Evolutionary conservation across 2,113 vertebrate species (phyloP), one percentile per base, ranked within the genome.

Genomic region (Lynx canadensis): DNA sequence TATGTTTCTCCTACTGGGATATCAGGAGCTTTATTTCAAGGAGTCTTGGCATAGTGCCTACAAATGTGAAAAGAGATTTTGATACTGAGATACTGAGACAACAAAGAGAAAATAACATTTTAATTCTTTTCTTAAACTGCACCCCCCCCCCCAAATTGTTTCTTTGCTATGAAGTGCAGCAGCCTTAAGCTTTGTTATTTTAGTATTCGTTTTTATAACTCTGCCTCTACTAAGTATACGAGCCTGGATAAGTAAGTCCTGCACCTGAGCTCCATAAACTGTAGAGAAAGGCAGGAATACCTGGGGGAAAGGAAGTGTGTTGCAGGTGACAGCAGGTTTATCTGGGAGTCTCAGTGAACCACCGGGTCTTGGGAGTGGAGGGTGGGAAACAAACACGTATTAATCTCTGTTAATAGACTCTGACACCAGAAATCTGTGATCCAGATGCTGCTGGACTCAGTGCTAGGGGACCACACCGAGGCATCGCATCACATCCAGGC

Each of bases 321-420:
- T 78, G 21, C 19, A 9, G 74, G 14, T 2, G 73, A 50, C 38
- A n/a, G 38, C 86, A 92, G 94, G 41, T 87, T 12, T 48, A 78
- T 33, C 31, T 65, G 69, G 71, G 48, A 57, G 31, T 81, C 84
- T 92, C 36, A 73, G 63, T 36, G 81, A 96, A 41, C 29, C 33
- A 55, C 16, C 0, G 1, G 7, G 79, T 89, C 93, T 86, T 38
- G 50, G 15, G 65, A 68, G 29, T 81, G 73, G 63, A 66, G 65
- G 71, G 11, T 55, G 33, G 33, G 76, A 41, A 97, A 81, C 79
- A 92, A 92, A 92, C 90, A 92, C 41, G 63, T 79, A 79, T 88
- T 87, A 84, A 91, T 85, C 79, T 94, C 48, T 66, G n/a, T 84
- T 95, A 85, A 94, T 74, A 96, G 92, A 88, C 0, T 87, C 50